These are phyloP conservation scores for Crypturellus undulatus DNA, from an alignment of 2,113 vertebrate genomes.

Conservation along the genomic window DNA sequence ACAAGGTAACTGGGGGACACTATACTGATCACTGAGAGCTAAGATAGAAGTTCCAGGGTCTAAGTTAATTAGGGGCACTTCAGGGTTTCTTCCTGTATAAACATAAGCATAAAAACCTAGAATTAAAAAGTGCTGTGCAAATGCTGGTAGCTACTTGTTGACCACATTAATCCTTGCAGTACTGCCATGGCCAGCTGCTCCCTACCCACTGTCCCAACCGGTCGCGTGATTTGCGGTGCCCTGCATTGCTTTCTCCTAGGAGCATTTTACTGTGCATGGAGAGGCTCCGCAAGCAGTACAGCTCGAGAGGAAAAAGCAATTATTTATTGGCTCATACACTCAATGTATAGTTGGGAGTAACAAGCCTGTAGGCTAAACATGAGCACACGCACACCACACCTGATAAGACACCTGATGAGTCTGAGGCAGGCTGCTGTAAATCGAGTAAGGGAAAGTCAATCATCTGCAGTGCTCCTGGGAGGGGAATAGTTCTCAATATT, in stretches of 20 bases:
- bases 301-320: neutral
- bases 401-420: neutral
- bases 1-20: conserved; percentile 4
- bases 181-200: neutral
- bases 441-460: too few relatives aligned
- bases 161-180: neutral
- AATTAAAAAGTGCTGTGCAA: accelerated
- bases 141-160: neutral
- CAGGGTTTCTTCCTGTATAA: neutral
- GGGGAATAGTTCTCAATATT: neutral
- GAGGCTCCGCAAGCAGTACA: too few relatives aligned
- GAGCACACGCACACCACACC: neutral
- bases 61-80: neutral
- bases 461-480: too few relatives aligned
- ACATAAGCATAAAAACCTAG: neutral
- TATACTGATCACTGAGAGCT: neutral
- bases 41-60: neutral
- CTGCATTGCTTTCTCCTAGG: neutral
- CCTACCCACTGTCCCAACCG: neutral
- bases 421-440: neutral
- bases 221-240: neutral
- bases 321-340: neutral
- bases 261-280: neutral
- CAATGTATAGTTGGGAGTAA: neutral
- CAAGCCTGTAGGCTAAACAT: neutral